phyloP scores from a whole-genome alignment of 2,888 invertebrate species.

The Aleiodes testaceus region DNA sequence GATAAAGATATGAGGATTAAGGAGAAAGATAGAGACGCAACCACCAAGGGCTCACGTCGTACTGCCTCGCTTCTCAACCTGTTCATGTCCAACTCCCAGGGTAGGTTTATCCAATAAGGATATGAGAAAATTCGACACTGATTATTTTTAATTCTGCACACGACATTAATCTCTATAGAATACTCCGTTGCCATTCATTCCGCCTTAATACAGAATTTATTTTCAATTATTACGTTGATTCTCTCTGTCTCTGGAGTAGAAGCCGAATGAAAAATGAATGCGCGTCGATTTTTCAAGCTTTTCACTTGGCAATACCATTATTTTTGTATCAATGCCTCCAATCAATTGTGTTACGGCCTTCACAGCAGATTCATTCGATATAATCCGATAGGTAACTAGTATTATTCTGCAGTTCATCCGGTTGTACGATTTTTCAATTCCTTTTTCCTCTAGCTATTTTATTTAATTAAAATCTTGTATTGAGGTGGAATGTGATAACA shows the following conservation, averaged over 20 bases:
- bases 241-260: too few species aligned
- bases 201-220: constrained; percentile 9
- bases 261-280: too few species aligned
- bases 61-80: constrained; percentile 95
- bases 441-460: too few species aligned
- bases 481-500: too few species aligned
- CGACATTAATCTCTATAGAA: background rate
- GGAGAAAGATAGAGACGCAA: constrained; percentile 64
- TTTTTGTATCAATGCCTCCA: background rate
- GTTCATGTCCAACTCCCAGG: constrained; percentile 96
- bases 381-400: background rate
- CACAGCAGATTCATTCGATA: background rate
- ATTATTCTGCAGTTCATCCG: too few species aligned
- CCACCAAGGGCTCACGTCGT: constrained; percentile 88
- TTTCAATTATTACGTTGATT: background rate
- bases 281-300: too few species aligned
- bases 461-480: too few species aligned
- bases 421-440: too few species aligned
- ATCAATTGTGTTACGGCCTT: constrained; percentile 3
- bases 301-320: too few species aligned
- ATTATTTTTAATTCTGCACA: background rate
- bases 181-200: background rate
- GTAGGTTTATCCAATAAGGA: constrained; percentile 74
- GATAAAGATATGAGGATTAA: constrained; percentile 61
- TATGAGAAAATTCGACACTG: background rate